phyloP scores from a whole-genome alignment of 2,888 invertebrate species.

The Pseudococcus jackbeardsleyi region DNA sequence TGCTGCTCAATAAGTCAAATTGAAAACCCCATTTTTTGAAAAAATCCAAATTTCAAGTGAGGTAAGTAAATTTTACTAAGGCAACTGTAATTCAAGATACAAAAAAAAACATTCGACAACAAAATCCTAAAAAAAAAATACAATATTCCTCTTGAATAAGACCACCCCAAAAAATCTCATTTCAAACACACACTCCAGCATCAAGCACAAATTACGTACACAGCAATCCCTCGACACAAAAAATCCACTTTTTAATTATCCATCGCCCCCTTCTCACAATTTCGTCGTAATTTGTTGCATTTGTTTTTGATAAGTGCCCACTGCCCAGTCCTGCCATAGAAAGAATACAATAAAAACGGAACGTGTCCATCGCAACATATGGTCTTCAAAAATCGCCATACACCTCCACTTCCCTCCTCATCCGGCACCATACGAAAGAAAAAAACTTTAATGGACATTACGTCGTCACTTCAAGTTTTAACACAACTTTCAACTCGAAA shows the following conservation, averaged over 20 bases:
- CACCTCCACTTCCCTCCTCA: not conserved
- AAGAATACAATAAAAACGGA: not conserved
- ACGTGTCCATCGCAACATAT: slow-evolving; percentile 20
- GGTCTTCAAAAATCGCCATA: slow-evolving; percentile 9
- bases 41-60: too few relatives aligned
- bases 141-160: too few relatives aligned
- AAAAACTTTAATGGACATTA: slow-evolving; percentile 57
- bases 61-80: too few relatives aligned
- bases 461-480: slow-evolving; percentile 36
- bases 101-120: too few relatives aligned
- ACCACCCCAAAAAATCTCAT: too few relatives aligned
- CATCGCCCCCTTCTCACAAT: not conserved
- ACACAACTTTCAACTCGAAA: slow-evolving; percentile 53
- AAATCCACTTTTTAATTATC: not conserved
- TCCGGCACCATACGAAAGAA: not conserved
- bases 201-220: too few relatives aligned
- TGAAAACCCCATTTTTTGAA: too few relatives aligned
- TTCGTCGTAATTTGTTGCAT: slow-evolving; percentile 23
- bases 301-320: slow-evolving; percentile 42
- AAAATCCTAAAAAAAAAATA: too few relatives aligned
- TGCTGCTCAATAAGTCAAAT: too few relatives aligned
- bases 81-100: too few relatives aligned
- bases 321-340: too few relatives aligned
- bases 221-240: not conserved
- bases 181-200: too few relatives aligned